Evolutionary conservation across 1,140 invertebrate species (phyloP).

Genomic region (Macrocentrus cingulum): DNA sequence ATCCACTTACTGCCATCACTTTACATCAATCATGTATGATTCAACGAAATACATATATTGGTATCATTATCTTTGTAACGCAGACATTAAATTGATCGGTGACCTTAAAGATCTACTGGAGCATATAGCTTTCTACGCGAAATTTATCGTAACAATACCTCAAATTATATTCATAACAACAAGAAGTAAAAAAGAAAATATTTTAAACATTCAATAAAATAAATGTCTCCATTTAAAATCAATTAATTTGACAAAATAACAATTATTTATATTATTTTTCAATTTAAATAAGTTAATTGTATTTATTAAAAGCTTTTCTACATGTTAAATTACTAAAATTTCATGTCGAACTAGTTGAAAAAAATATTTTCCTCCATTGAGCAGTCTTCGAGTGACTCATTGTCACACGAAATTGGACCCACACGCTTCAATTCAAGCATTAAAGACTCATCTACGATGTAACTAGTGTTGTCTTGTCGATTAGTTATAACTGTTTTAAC

Average conservation of each 20-base stretch:
- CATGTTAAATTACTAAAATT: neutral
- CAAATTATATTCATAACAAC: no score
- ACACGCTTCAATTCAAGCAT: neutral
- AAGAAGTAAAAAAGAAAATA: no score
- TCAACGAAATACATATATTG: slow-evolving; percentile 11
- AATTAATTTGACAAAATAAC: no score
- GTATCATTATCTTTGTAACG: neutral
- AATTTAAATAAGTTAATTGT: no score
- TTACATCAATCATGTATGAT: slow-evolving; percentile 16
- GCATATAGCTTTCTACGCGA: no score
- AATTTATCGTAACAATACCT: no score
- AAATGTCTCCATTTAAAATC: no score
- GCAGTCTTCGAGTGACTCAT: neutral
- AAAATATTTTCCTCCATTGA: neutral
- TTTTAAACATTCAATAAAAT: no score
- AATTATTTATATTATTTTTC: no score
- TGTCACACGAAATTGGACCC: neutral
- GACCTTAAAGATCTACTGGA: neutral
- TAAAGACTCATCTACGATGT: slow-evolving; percentile 5
- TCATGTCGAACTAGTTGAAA: no score
- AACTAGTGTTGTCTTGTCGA: neutral
- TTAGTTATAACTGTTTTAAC: neutral
- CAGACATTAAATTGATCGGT: neutral
- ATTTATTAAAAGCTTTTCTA: neutral
- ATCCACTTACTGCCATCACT: slow-evolving; percentile 14